Conservation (phyloP, 2,888 invertebrate species). For the Notocelia uddmanniana region DNA sequence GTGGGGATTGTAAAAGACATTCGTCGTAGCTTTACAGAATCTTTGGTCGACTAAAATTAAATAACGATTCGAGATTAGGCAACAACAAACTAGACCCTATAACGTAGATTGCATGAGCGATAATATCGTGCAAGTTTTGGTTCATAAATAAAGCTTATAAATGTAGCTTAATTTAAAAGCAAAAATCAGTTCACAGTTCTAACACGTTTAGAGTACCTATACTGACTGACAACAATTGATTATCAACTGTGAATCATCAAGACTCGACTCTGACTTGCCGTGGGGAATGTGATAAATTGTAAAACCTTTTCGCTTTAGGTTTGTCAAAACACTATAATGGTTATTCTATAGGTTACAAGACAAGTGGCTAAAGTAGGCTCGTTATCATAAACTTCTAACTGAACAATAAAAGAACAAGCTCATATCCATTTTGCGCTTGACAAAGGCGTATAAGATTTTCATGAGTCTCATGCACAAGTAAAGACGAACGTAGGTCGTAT, state of each 20-base stretch:
- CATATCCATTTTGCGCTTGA: neutral
- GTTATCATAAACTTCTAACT: neutral
- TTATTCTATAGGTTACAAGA: neutral
- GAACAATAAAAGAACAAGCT: neutral
- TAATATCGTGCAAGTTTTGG: too few relatives aligned
- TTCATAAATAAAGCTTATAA: too few relatives aligned
- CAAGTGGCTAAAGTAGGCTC: neutral
- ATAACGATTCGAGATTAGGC: neutral
- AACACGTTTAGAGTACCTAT: too few relatives aligned
- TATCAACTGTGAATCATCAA: conserved; percentile 78
- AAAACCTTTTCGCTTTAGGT: conserved; percentile 59
- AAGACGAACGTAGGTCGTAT: neutral
- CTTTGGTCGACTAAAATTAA: neutral
- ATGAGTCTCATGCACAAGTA: neutral
- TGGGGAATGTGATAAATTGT: conserved; percentile 71
- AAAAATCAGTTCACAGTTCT: neutral
- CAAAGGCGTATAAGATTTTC: neutral
- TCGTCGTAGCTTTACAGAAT: neutral
- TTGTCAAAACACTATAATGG: conserved; percentile 15
- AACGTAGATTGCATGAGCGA: neutral
- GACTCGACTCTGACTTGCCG: conserved; percentile 64
- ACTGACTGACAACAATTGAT: conserved; percentile 70
- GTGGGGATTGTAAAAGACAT: conserved; percentile 69
- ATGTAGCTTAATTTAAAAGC: neutral
- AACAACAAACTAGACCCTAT: too few relatives aligned